Conservation (phyloP, 1,140 invertebrate genomes). For the Drosophila sechellia region DNA sequence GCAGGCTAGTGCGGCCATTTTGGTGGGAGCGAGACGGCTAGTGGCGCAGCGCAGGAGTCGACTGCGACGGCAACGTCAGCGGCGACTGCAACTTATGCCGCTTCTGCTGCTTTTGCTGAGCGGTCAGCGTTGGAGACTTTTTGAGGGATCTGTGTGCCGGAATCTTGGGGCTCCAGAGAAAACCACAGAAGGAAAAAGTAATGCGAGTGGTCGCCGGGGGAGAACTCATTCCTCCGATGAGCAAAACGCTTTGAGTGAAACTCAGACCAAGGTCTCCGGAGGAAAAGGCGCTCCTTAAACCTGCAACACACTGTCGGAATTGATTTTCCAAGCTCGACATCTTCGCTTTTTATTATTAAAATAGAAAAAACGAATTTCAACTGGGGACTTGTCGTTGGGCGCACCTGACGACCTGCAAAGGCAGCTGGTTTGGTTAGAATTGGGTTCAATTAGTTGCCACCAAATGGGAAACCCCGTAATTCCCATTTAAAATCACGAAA, state of each 20-base stretch:
- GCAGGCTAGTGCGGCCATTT: constrained; percentile 23
- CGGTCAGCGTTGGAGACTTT: constrained; percentile 76
- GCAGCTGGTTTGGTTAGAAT: constrained; percentile 27
- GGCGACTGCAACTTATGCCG: constrained; percentile 29
- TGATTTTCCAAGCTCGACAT: constrained; percentile 55
- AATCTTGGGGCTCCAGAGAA: constrained; percentile 62
- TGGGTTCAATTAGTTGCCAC: constrained; percentile 45
- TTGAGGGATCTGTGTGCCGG: constrained; percentile 52
- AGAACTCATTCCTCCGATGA: constrained; percentile 46
- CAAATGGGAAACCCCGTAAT: constrained; percentile 25
- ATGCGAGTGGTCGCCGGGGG: constrained; percentile 32
- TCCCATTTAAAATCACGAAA: constrained; percentile 16
- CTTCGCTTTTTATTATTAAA: constrained; percentile 58
- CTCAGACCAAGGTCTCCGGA: not conserved
- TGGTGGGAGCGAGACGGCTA: constrained; percentile 17
- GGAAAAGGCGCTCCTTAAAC: constrained; percentile 14
- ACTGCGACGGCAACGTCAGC: constrained; percentile 41
- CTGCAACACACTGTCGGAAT: constrained; percentile 50
- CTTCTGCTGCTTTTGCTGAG: constrained; percentile 42
- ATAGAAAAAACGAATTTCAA: constrained; percentile 46
- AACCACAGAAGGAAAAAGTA: constrained; percentile 8
- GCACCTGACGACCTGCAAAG: constrained; percentile 61
- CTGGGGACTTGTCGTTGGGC: constrained; percentile 49
- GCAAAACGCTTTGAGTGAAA: constrained; percentile 63
- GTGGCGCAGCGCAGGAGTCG: constrained; percentile 50